Evolutionary conservation across 2,888 invertebrate species (phyloP).

Genomic region (Mimas tiliae): DNA sequence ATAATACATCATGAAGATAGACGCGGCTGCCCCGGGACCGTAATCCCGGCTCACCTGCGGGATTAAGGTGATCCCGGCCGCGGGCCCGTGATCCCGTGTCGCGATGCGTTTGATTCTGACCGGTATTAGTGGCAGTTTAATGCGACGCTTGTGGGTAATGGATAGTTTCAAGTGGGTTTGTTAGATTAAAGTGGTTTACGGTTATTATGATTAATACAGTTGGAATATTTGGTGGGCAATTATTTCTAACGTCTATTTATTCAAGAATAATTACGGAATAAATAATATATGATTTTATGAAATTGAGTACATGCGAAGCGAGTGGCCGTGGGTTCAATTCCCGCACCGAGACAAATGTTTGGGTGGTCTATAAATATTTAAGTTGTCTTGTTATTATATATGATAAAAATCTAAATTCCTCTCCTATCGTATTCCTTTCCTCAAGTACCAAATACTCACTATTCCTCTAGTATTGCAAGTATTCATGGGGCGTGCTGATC

Average conservation of each 20-base stretch:
- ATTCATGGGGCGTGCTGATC: no score
- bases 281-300: no score
- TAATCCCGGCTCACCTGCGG: conserved; percentile 67
- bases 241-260: background rate
- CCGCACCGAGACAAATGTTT: no score
- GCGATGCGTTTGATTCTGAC: conserved; percentile 23
- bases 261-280: no score
- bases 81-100: conserved; percentile 19
- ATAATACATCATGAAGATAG: conserved; percentile 73
- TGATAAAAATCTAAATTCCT: no score
- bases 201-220: background rate
- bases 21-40: conserved; percentile 55
- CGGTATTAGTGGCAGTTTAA: conserved; percentile 20
- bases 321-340: no score
- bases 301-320: no score
- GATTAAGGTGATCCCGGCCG: conserved; percentile 54
- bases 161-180: conserved; percentile 9
- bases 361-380: no score
- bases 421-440: no score
- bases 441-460: no score
- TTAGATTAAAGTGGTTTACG: background rate
- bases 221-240: background rate
- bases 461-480: no score
- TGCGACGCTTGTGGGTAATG: conserved; percentile 12
- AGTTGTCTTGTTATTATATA: no score